phyloP scores from a whole-genome alignment of 2,113 vertebrate species.

The Catharus bicknelli region DNA sequence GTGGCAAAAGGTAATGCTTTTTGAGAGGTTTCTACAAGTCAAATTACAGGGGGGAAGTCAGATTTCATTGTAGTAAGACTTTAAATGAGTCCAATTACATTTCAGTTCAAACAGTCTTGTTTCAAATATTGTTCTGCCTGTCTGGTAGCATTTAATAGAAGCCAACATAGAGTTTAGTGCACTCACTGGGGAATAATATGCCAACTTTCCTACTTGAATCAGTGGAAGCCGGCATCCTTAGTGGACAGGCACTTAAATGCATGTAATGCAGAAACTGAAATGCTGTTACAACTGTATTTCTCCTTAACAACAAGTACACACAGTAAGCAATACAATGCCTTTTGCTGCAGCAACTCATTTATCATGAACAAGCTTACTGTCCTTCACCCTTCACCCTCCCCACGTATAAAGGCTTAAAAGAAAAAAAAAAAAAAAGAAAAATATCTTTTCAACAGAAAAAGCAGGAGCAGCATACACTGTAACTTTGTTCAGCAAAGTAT shows the following conservation, averaged over 20 bases:
- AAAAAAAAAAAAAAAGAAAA: background rate
- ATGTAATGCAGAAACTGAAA: slow-evolving; percentile 69
- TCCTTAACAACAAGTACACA: slow-evolving; percentile 41
- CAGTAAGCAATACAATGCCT: slow-evolving; percentile 21
- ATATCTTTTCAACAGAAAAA: background rate
- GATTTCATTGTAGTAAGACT: slow-evolving; percentile 63
- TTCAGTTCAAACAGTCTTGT: slow-evolving; percentile 63
- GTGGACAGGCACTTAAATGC: slow-evolving; percentile 58
- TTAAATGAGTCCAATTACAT: slow-evolving; percentile 65
- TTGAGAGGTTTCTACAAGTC: slow-evolving; percentile 56
- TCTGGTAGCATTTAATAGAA: slow-evolving; percentile 62
- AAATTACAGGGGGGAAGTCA: slow-evolving; percentile 59
- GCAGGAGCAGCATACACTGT: background rate
- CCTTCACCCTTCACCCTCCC: slow-evolving; percentile 19
- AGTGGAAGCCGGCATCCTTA: slow-evolving; percentile 19
- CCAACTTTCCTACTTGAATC: slow-evolving; percentile 51
- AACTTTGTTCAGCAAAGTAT: background rate
- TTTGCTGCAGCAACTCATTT: slow-evolving; percentile 52
- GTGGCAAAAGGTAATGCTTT: slow-evolving; percentile 61
- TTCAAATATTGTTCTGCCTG: slow-evolving; percentile 67
- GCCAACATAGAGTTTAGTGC: slow-evolving; percentile 41
- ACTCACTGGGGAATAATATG: slow-evolving; percentile 57
- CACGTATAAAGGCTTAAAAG: accelerated
- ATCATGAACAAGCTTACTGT: slow-evolving; percentile 55
- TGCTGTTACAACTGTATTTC: slow-evolving; percentile 59